Base-by-base conservation (phyloP, 2,113 vertebrate species). In the Lophura nycthemera region DNA sequence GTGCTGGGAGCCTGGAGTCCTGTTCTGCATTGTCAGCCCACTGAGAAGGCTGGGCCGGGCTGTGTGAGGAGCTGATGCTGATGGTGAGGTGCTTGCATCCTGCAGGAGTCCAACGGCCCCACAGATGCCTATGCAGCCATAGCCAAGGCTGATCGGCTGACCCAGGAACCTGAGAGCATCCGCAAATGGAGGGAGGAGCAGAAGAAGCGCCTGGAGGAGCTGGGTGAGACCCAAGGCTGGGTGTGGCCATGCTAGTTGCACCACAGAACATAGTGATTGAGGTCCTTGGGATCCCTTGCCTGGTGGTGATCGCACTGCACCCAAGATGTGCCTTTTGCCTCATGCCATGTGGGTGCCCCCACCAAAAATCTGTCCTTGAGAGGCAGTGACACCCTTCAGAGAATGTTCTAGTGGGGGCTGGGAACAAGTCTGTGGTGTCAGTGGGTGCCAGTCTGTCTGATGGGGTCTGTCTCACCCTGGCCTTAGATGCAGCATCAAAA, bases 181-280 rank as follows among this genome's bases (percentile, higher is more conserved):
- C 98, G 99, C 87, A 99, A 98, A 66, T 99, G 99, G 99, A 98
- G 99, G 92, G 99, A 99, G 97, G 99, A 99, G 93, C 99, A 99
- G 98, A 99, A 98, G 97, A 83, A 96, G 61, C 98, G 99, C 70
- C 98, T 99, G 83, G 99, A 99, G 69, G 98, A 98, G 76, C 97
- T 99, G 93, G 99, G 99, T 99, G 92, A 97, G 97, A 60, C 25
- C 25, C 45, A 17, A 69, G 54, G 84, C 38, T 0, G 0, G 10
- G 20, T 40, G 34, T 50, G n/a, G 32, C 52, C 10, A 3, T 3
- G 1, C 27, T 59, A 2, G 3, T 74, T 40, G 64, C 20, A 54
- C 50, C 43, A 47, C 1, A 2, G 3, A 3, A 30, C 0, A 0
- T 56, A 29, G 63, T 54, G 89, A 21, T n/a, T 1, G 0, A 15